Conservation (phyloP, 2,888 invertebrate species). For the Cyclophora punctaria region DNA sequence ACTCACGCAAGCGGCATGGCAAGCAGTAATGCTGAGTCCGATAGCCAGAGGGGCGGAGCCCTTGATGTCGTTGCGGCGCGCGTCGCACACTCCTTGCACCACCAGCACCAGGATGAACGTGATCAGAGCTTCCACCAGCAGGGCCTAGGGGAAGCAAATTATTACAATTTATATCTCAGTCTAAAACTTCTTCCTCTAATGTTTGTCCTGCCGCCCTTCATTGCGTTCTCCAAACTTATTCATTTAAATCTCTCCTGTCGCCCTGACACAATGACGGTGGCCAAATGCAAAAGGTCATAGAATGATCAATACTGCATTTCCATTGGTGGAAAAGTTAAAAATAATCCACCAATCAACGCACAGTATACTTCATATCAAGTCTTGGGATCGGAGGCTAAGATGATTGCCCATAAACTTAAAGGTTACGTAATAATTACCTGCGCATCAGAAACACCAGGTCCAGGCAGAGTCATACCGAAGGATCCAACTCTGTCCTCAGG, state of each 20-base stretch:
- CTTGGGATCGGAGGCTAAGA: neutral
- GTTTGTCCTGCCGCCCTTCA: no score
- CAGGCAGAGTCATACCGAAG: conserved; percentile 52
- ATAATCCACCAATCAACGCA: no score
- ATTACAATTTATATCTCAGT: no score
- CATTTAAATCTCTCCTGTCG: no score
- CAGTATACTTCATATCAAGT: no score
- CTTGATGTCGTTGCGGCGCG: conserved; percentile 84
- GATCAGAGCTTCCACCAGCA: conserved; percentile 88
- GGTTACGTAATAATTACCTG: conserved; percentile 60
- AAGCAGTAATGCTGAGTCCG: conserved; percentile 88
- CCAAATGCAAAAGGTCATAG: no score
- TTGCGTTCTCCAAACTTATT: no score
- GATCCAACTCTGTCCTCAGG: conserved; percentile 24
- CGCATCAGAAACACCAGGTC: conserved; percentile 70
- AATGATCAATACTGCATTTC: no score
- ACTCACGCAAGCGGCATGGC: conserved; percentile 90
- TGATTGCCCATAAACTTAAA: neutral
- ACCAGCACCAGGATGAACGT: conserved; percentile 91
- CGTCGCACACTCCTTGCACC: conserved; percentile 90
- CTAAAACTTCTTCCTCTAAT: no score
- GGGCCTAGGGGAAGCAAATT: conserved; percentile 67
- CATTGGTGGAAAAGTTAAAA: no score
- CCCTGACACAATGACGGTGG: no score
- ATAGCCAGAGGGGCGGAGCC: conserved; percentile 91